phyloP scores from a whole-genome alignment of 2,113 vertebrate genomes.

The Sminthopsis crassicaudata region DNA sequence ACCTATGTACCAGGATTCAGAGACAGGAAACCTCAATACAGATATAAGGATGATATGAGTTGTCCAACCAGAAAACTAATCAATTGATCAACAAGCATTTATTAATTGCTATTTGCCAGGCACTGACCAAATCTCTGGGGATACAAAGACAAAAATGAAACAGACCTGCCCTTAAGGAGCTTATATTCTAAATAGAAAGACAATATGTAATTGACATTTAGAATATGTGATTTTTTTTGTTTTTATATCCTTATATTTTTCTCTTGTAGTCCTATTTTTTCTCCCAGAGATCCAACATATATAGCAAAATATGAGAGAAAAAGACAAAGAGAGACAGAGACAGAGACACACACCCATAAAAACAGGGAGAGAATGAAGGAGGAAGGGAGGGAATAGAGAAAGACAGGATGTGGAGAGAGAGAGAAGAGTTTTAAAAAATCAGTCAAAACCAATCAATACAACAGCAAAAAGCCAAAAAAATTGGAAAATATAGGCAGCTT shows the following conservation, averaged over 20 bases:
- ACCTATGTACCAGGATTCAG: neutral
- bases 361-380: too few species aligned
- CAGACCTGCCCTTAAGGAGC: neutral
- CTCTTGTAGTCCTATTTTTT: neutral
- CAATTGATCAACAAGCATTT: neutral
- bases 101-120: neutral
- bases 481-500: neutral
- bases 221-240: neutral
- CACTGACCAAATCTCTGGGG: neutral
- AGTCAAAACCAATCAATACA: neutral
- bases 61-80: neutral
- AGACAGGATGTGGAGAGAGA: too few species aligned
- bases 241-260: neutral
- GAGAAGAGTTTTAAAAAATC: neutral
- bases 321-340: too few species aligned
- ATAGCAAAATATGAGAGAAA: neutral
- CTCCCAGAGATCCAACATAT: neutral
- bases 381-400: too few species aligned
- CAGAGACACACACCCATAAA: too few species aligned
- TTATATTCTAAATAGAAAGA: neutral
- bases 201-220: neutral
- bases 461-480: neutral
- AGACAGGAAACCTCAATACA: neutral
- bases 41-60: neutral
- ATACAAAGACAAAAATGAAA: neutral